Evolutionary conservation across 2,113 vertebrate genomes (phyloP).

Genomic region (Nothobranchius furzeri): DNA sequence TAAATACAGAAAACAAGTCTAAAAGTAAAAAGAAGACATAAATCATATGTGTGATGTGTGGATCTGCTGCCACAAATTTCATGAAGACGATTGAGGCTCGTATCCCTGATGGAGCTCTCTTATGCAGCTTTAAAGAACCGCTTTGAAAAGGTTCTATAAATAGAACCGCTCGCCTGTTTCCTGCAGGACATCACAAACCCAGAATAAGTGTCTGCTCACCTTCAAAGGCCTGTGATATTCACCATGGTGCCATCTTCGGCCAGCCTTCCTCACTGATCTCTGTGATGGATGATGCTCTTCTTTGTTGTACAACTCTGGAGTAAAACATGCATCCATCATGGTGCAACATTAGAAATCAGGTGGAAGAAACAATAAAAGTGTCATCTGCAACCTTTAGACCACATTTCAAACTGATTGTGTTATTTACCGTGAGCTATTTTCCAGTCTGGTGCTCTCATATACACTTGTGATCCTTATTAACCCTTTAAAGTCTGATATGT

Average conservation of each 20-base stretch:
- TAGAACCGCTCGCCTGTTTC: conserved; percentile 36
- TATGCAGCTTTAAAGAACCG: conserved; percentile 20
- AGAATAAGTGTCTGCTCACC: conserved; percentile 50
- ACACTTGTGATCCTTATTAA: too few species aligned
- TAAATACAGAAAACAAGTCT: background rate
- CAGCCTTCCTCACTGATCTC: conserved; percentile 6
- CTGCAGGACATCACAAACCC: conserved; percentile 24
- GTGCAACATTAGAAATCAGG: background rate
- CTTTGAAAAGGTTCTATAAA: conserved; percentile 57
- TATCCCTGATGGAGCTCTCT: background rate
- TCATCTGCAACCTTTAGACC: too few species aligned
- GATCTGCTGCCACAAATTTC: conserved; percentile 10
- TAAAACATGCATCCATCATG: background rate
- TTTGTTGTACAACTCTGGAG: too few species aligned
- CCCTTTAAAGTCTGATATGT: too few species aligned
- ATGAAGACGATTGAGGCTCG: background rate
- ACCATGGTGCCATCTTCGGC: conserved; percentile 17
- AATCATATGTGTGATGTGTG: background rate
- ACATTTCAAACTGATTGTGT: too few species aligned
- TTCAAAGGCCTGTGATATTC: conserved; percentile 42
- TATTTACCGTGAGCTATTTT: too few species aligned
- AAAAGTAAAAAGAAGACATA: background rate
- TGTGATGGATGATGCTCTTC: conserved; percentile 20
- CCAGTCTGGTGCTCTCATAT: too few species aligned
- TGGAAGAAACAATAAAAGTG: background rate